These are phyloP conservation scores for Bacillus rossius DNA, from an alignment of 1,140 invertebrate species.

Conservation along the genomic window DNA sequence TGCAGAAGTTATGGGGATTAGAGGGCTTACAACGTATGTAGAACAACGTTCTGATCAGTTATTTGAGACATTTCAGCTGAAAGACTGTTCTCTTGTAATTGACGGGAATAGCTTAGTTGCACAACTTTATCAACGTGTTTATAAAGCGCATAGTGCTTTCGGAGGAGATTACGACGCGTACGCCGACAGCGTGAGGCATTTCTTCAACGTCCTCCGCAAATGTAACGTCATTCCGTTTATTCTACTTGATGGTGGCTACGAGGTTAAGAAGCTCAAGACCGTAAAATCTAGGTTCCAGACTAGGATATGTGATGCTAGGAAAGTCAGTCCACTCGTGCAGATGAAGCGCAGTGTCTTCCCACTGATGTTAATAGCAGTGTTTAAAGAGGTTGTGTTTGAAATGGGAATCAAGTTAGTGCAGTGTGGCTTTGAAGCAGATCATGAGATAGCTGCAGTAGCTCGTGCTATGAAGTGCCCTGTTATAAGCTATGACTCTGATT, in stretches of 20 bases:
- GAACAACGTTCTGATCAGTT: conserved; percentile 57
- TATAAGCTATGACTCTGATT: conserved; percentile 87
- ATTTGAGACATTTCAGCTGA: conserved; percentile 56
- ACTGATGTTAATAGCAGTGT: conserved; percentile 61
- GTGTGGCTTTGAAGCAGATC: conserved; percentile 83
- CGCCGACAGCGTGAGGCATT: conserved; percentile 52
- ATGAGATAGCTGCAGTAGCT: conserved; percentile 72
- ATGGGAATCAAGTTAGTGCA: conserved; percentile 58
- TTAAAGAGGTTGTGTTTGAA: conserved; percentile 58
- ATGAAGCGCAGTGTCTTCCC: conserved; percentile 55
- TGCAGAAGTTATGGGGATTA: conserved; percentile 62
- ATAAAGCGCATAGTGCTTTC: conserved; percentile 61
- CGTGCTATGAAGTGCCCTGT: conserved; percentile 73
- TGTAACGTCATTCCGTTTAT: conserved; percentile 74
- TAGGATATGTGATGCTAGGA: conserved; percentile 47
- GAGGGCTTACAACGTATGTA: conserved; percentile 75
- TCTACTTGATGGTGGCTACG: conserved; percentile 76
- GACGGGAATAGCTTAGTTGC: conserved; percentile 76
- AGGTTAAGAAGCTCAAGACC: conserved; percentile 70
- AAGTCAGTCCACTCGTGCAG: conserved; percentile 39
- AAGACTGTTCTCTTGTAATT: conserved; percentile 66
- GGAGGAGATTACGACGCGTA: conserved; percentile 85
- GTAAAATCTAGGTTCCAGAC: conserved; percentile 53
- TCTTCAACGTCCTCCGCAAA: conserved; percentile 62
- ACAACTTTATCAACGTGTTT: conserved; percentile 60